Base-by-base conservation (phyloP, 2,888 invertebrate genomes). In the Macropis europaea region DNA sequence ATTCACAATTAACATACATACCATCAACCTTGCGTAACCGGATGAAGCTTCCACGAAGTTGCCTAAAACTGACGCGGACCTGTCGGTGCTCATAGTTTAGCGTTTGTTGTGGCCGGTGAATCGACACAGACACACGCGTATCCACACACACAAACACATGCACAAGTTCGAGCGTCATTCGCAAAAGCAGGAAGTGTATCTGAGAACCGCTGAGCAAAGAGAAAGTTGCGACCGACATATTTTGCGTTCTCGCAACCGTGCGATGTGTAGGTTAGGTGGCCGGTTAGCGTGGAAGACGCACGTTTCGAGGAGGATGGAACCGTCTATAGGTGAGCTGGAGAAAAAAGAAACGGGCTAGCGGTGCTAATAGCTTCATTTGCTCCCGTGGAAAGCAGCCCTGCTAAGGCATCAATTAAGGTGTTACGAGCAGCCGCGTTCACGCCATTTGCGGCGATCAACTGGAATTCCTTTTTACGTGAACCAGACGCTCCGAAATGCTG, bases 201-300 rank as follows among this genome's bases (percentile, higher is more conserved):
- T 89, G 89, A 89, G 90, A 86, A 80, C 84, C 89, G 60, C 88
- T 88, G 89, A 17, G 62, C 79, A 61, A 85, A 88, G 89, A 88
- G 89, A 90, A 89, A 90, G 89, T 88, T 67, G 82, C 86, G 85
- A 87, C 85, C 87, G 83, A 86, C 84, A 87, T 86, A 85, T 84
- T 85, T 84, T 71, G 86, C 82, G 81, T 79, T 77, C 83, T 82
- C 74, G 77, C 73, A 74, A 81, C 71, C 81, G 57, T 76, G 69
- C 69, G 71, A 60, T 47, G 62, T 79, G 42, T 62, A 48, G 40
- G 53, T 45, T 67, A 57, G 57, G 54, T 42, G 17, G 28, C 40
- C 48, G 42, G 48, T 59, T 67, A 64, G 53, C 40, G 59, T 50
- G 67, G 70, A 76, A 59, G 78, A 75, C 66, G 56, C 24, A 52